Base-by-base conservation (phyloP, 1,140 invertebrate genomes). In the Trichomalopsis sarcophagae region DNA sequence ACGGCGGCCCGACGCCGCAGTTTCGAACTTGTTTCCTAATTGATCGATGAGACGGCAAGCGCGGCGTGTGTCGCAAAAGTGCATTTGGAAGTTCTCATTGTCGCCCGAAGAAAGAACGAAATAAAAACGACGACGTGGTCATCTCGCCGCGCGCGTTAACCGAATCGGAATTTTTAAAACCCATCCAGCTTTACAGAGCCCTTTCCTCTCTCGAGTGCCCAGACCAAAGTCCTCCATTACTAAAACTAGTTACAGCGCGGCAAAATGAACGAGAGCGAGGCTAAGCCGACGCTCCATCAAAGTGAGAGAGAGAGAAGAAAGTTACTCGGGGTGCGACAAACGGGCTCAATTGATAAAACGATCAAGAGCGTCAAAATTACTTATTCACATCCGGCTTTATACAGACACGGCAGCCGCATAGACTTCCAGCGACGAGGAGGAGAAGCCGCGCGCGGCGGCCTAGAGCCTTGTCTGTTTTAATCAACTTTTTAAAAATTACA, bases 401-500 rank as follows among this genome's bases (percentile, higher is more conserved):
- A 36, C 0, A 5, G 10, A 2, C 5, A 36, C 21, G 11, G 13
- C 69, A 23, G 21, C 5, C 6, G 40, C 33, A 36, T 36, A 36
- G 33, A 36, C 3, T 36, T 36, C 33, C 33, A 36, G 33, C 2
- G 33, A 36, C 79, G 55, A 87, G 11, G 77, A 87, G 55, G 85
- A 27, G 27, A 27, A 27, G 2, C 27, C 27, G 66, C 69, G 50
- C 17, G 80, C 47, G 79, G 55, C 30, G 62, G 78, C 55, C 66
- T 27, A 30, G n/a, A 81, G 80, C 73, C 78, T 69, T 84, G 79
- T 82, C 82, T 80, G 85, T 87, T 88, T 89, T 89, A 89, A 89
- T 89, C 87, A 88, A 88, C 75, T 88, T 89, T 82, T 82, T 55
- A 86, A 87, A 89, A 89, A 89, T 87, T 86, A 33, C 78, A 71